Conservation (phyloP, 1,140 invertebrate genomes). For the Neuroterus valhalla region DNA sequence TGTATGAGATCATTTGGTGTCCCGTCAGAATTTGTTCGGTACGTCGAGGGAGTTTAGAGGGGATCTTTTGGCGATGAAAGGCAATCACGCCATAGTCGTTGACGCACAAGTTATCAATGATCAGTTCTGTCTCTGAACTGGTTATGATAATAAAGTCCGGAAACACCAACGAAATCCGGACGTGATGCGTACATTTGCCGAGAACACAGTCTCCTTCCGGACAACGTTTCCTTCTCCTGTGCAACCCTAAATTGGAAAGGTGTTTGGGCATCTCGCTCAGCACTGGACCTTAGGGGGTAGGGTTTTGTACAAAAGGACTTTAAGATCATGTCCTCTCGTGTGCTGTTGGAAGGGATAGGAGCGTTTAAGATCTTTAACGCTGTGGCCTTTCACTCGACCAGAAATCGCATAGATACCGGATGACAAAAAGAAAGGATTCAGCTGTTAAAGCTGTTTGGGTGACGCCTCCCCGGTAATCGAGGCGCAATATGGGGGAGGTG, state of each 20-base stretch:
- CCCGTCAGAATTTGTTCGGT: conserved; percentile 21
- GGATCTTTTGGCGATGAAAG: conserved; percentile 30
- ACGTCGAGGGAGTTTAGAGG: not conserved
- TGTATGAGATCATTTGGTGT: not conserved
- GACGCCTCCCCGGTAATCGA: not conserved
- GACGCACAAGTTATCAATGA: conserved; percentile 40
- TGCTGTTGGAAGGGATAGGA: not conserved
- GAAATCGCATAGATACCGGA: not conserved
- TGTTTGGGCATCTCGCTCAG: conserved; percentile 33
- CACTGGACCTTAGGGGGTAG: conserved; percentile 22
- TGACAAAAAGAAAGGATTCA: not conserved
- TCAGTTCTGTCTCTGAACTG: conserved; percentile 5
- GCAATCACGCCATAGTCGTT: conserved; percentile 16
- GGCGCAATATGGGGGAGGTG: not conserved
- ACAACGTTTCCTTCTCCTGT: not conserved
- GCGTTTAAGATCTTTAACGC: not conserved
- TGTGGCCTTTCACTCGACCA: not conserved
- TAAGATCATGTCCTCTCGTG: conserved; percentile 1
- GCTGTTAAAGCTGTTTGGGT: not conserved
- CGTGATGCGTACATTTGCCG: not conserved
- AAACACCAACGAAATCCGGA: conserved; percentile 4
- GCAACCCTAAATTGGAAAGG: conserved; percentile 37
- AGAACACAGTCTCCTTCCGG: not conserved
- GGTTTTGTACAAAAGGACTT: not conserved
- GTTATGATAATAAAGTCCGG: conserved; percentile 24